Evolutionary conservation across 2,888 invertebrate genomes (phyloP), one percentile per base, ranked within the genome.

Genomic region (Callyntrura sp.): DNA sequence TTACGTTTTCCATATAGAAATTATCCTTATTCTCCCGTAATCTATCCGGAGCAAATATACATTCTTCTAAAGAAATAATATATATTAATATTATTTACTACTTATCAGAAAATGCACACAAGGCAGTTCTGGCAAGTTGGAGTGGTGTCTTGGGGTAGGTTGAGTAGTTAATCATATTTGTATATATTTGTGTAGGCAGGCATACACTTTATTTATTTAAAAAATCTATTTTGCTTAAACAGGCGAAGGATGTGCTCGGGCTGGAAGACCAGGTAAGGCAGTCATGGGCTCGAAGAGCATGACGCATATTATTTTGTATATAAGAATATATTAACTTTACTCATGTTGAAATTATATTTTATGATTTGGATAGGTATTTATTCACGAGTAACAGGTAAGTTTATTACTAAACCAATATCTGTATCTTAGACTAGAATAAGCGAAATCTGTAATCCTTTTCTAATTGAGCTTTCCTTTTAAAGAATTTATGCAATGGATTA

Each of bases 101-200:
- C n/a, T n/a, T n/a, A n/a, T n/a, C n/a, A n/a, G n/a, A 60, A 91
- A 45, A 62, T 87, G 48, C 85, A 60, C 5, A 90, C 55, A 51
- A 91, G 91, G 14, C 92, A 92, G 70, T 93, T 85, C 70, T 79
- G 82, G 17, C 93, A 93, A 55, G 68, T 91, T 35, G 93, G 93
- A 51, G 79, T 92, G n/a, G 93, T 93, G 0, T 87, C 88, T 23
- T 93, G 92, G 92, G 93, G 90, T 70, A 83, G n/a, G 25, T 57
- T n/a, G n/a, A n/a, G n/a, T n/a, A n/a, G n/a, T n/a, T n/a, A n/a
- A n/a, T n/a, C n/a, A n/a, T n/a, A n/a, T n/a, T n/a, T n/a, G n/a
- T n/a, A n/a, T n/a, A n/a, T n/a, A n/a, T n/a, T n/a, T n/a, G n/a
- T n/a, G n/a, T n/a, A n/a, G 20, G 62, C 8, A 25, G 14, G 43